Evolutionary conservation across 2,113 vertebrate genomes (phyloP).

Genomic region (Elaphurus davidianus): DNA sequence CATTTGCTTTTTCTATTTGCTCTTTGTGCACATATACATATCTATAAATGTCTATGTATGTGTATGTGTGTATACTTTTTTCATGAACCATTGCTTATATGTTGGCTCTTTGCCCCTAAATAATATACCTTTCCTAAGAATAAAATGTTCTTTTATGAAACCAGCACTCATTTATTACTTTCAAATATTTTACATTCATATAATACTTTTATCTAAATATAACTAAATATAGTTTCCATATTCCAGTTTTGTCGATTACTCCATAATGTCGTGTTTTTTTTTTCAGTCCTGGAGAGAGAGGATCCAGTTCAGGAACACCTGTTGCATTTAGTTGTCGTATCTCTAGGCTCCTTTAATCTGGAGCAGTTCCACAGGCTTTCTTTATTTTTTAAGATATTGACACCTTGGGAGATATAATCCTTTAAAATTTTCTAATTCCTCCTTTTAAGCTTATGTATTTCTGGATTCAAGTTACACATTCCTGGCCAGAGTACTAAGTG

Average conservation of each 20-base stretch:
- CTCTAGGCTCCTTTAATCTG: background rate
- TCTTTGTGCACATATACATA: background rate
- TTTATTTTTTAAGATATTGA: background rate
- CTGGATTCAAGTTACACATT: background rate
- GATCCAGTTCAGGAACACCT: background rate
- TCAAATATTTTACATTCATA: background rate
- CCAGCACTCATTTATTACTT: background rate
- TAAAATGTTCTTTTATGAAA: background rate
- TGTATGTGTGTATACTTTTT: background rate
- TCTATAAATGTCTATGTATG: background rate
- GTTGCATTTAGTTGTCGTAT: background rate
- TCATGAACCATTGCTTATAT: background rate
- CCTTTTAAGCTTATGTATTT: background rate
- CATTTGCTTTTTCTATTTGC: constrained; percentile 10
- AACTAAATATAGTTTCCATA: background rate
- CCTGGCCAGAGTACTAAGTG: background rate
- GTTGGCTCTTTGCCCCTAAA: background rate
- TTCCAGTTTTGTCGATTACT: background rate
- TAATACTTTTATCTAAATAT: too few species aligned
- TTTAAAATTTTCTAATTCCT: background rate
- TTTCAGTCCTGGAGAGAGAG: background rate
- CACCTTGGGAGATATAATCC: background rate
- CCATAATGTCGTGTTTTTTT: background rate
- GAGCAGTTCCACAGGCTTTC: background rate
- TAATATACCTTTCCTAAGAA: background rate